These are phyloP conservation scores for Dasypus novemcinctus DNA, from an alignment of 2,113 vertebrate genomes.

Conservation along the genomic window DNA sequence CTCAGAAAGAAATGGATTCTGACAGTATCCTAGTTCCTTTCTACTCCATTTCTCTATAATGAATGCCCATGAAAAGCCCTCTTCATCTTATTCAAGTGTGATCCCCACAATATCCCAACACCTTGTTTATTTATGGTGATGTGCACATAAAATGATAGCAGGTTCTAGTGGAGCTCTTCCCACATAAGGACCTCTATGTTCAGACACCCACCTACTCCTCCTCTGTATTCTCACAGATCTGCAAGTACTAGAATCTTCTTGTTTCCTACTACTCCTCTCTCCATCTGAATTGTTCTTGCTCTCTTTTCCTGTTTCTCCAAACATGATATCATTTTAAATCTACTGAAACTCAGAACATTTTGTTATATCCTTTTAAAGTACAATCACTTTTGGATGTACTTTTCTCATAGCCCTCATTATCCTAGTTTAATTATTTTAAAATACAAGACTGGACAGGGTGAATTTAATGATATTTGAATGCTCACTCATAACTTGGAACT, in stretches of 20 bases:
- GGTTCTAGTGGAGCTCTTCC: too few species aligned
- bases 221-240: too few species aligned
- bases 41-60: neutral
- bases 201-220: neutral
- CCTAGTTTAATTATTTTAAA: neutral
- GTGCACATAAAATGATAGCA: neutral
- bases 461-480: fast-evolving
- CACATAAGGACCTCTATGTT: neutral
- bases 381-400: neutral
- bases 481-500: neutral
- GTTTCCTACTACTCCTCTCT: neutral
- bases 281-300: neutral
- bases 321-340: neutral
- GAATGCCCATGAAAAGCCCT: neutral
- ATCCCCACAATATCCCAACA: neutral
- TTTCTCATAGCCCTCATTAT: neutral
- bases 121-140: neutral
- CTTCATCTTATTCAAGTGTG: neutral
- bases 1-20: neutral
- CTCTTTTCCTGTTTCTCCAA: neutral
- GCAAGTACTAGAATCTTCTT: neutral
- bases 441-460: neutral
- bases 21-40: neutral
- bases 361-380: neutral
- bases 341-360: neutral